Base-by-base conservation (phyloP, 2,797 vertebrate species). In the Channa striata region DNA sequence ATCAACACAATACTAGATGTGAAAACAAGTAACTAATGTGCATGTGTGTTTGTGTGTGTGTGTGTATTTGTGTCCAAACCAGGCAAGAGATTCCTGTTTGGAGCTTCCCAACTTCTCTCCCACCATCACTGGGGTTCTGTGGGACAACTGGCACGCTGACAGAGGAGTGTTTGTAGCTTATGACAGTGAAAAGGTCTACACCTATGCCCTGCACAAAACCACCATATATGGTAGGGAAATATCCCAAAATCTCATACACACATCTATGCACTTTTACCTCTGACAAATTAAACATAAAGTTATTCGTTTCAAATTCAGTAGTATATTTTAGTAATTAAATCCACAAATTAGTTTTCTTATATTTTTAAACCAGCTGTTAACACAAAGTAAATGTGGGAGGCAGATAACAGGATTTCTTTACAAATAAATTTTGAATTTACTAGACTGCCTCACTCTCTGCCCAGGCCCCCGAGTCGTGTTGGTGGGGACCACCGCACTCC, bases 31-130 rank as follows among this genome's bases (percentile, higher is more conserved):
- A 3, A 51, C 17, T 23, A 9, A 9, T 49, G 9, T 39, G 10
- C 40, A 8, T 49, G 36, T 40, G 34, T 62, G 2, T 52, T 21
- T 19, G 5, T 64, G 3, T 36, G 21, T 67, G 20, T 52, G 9
- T 51, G 59, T 80, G 13, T 64, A 11, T 66, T 0, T 74, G 6
- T 59, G 5, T 72, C 10, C 14, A 5, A 53, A 90, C 74, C 11
- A 99, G 97, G 92, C 95, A 47, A 96, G 94, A 66, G 94, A 96
- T 63, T 88, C 86, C 23, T 91, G 94, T 63, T 92, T 94, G 68
- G 98, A 99, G 90, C 96, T 99, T 83, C 96, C 97, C 72, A 92
- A 96, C 82, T 97, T 99, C 81, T 95, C 97, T 21, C 96, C 96
- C 46, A 96, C 96, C 67, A 96, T 97, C 89, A 98, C 95, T 78